Percentiles rank a stretch among this genome's conserved stretches.
Evolutionary conservation across 1,140 invertebrate species (phyloP).

Genomic region (Acromyrmex charruanus): DNA sequence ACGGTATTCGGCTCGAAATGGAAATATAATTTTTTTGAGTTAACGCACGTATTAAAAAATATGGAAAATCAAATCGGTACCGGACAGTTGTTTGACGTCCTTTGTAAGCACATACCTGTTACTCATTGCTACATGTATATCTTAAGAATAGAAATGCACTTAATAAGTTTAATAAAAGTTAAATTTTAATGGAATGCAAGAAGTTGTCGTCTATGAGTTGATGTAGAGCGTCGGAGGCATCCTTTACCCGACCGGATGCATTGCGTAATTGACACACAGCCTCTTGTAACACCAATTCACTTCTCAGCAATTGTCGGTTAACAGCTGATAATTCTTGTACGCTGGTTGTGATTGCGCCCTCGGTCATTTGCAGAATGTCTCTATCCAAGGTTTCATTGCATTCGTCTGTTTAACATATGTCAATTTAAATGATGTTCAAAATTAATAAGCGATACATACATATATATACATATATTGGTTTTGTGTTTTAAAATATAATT

Average conservation of each 20-base stretch:
- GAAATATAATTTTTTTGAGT: no score
- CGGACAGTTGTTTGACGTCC: no score
- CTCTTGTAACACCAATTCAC: slow-evolving; percentile 84
- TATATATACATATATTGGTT: slow-evolving; percentile 56
- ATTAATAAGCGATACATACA: slow-evolving; percentile 54
- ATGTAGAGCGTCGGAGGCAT: slow-evolving; percentile 78
- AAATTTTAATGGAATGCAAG: slow-evolving; percentile 83
- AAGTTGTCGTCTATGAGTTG: slow-evolving; percentile 82
- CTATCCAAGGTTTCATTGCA: slow-evolving; percentile 84
- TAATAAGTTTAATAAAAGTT: slow-evolving; percentile 71
- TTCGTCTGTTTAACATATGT: slow-evolving; percentile 80
- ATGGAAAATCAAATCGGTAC: no score
- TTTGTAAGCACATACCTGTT: slow-evolving; percentile 38
- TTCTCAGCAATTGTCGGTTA: slow-evolving; percentile 84
- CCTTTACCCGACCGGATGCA: slow-evolving; percentile 77
- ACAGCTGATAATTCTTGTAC: slow-evolving; percentile 81
- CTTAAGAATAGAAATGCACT: slow-evolving; percentile 44
- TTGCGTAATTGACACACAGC: slow-evolving; percentile 82
- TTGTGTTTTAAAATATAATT: slow-evolving; percentile 40
- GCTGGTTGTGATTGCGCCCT: slow-evolving; percentile 78
- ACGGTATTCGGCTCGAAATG: no score
- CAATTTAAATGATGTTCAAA: slow-evolving; percentile 69
- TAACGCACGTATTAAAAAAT: no score
- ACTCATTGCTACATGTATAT: slow-evolving; percentile 59
- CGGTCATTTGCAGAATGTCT: slow-evolving; percentile 80